These are phyloP conservation scores for Thyatira batis DNA, from an alignment of 2,888 invertebrate species.

Conservation along the genomic window DNA sequence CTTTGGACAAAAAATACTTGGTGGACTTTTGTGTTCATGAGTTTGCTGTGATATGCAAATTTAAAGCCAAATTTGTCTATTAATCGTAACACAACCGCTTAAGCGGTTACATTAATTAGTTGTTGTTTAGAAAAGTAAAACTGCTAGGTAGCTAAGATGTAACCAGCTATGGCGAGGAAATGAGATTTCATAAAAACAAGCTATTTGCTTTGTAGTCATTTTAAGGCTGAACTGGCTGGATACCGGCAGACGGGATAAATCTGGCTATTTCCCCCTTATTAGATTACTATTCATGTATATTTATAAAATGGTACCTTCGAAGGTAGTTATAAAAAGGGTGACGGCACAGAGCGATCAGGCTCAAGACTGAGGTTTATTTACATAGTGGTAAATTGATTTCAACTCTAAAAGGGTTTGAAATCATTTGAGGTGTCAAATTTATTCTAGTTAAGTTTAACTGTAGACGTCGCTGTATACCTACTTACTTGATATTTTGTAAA, in stretches of 20 bases:
- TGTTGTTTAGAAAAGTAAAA: background rate
- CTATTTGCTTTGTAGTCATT: too few relatives aligned
- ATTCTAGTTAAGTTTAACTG: conserved; percentile 29
- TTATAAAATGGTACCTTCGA: conserved; percentile 5
- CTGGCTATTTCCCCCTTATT: too few relatives aligned
- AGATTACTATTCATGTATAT: too few relatives aligned
- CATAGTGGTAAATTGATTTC: conserved; percentile 25
- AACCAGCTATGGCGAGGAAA: too few relatives aligned
- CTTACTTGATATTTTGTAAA: conserved; percentile 50
- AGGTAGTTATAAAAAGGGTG: conserved; percentile 12
- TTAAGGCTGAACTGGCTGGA: too few relatives aligned
- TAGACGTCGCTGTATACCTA: conserved; percentile 31
- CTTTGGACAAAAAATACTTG: background rate
- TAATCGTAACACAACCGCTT: background rate
- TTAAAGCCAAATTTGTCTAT: conserved; percentile 22
- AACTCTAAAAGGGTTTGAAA: conserved; percentile 20
- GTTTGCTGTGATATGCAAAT: conserved; percentile 61
- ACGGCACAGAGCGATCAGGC: conserved; percentile 24
- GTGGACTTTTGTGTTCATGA: conserved; percentile 44
- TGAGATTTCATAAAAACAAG: too few relatives aligned
- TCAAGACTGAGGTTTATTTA: conserved; percentile 58
- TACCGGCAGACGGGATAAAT: too few relatives aligned
- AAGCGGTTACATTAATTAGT: background rate
- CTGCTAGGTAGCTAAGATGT: conserved; percentile 13
- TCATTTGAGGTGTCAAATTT: conserved; percentile 41